Evolutionary conservation across 2,113 vertebrate genomes (phyloP).

Genomic region (Cyanocitta stelleri): DNA sequence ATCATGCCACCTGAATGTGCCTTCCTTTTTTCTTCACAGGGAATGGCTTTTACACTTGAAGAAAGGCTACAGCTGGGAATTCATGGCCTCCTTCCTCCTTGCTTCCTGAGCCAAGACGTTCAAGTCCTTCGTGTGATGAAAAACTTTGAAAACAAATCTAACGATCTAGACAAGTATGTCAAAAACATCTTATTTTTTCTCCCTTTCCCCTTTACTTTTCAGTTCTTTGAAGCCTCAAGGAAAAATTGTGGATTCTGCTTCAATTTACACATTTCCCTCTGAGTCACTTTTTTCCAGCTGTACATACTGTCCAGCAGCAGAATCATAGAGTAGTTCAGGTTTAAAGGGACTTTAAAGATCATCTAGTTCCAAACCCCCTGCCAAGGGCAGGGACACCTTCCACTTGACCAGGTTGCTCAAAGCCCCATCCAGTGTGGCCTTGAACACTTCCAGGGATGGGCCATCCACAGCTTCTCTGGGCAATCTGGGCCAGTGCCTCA

Average conservation of each 20-base stretch:
- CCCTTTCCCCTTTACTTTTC: background rate
- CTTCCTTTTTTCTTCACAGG: slow-evolving; percentile 72
- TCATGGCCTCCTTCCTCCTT: slow-evolving; percentile 93
- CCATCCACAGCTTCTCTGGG: background rate
- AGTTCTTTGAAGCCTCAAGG: background rate
- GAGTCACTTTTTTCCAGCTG: background rate
- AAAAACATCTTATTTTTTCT: background rate
- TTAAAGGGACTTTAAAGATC: background rate
- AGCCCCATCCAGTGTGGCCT: background rate
- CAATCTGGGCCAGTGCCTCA: background rate
- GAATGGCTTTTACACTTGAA: slow-evolving; percentile 95
- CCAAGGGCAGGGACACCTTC: background rate
- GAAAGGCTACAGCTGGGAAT: slow-evolving; percentile 94
- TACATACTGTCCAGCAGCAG: background rate
- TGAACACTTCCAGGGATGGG: background rate
- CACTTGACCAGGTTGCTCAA: background rate
- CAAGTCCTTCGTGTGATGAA: slow-evolving; percentile 93
- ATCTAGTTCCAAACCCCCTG: background rate
- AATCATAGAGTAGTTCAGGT: background rate
- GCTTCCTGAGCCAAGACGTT: slow-evolving; percentile 93
- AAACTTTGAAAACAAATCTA: slow-evolving; percentile 88
- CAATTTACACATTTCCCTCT: background rate
- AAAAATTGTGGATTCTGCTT: background rate
- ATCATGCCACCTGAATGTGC: background rate
- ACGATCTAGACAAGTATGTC: slow-evolving; percentile 90